Conservation (phyloP, 2,888 invertebrate species). For the Torymus auratus region DNA sequence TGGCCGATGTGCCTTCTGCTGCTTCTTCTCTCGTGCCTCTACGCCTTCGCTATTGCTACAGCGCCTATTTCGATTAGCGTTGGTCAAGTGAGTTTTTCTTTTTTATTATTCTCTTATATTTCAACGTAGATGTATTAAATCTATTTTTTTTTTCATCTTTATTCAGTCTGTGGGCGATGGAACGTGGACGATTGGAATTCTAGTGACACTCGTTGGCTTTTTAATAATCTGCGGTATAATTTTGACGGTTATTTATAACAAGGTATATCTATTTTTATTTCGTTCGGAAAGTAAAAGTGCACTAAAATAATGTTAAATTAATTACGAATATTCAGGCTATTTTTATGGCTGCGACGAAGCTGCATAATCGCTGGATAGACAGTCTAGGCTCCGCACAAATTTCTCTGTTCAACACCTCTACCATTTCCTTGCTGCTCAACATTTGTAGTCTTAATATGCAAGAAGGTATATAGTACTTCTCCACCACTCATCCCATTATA, state of each 20-base stretch:
- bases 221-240: slow-evolving; percentile 60
- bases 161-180: slow-evolving; percentile 58
- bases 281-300: too few species aligned
- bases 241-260: slow-evolving; percentile 62
- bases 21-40: slow-evolving; percentile 59
- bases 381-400: slow-evolving; percentile 77
- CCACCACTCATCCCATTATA: slow-evolving; percentile 3
- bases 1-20: slow-evolving; percentile 57
- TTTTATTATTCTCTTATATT: too few species aligned
- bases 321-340: slow-evolving; percentile 65
- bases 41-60: slow-evolving; percentile 62
- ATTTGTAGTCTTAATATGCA: slow-evolving; percentile 79
- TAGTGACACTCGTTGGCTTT: slow-evolving; percentile 62
- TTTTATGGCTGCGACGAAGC: slow-evolving; percentile 77
- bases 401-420: slow-evolving; percentile 78
- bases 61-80: slow-evolving; percentile 63
- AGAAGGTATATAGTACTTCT: slow-evolving; percentile 74
- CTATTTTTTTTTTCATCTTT: neutral
- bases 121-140: too few species aligned
- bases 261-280: slow-evolving; percentile 51
- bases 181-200: slow-evolving; percentile 59
- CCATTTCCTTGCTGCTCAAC: slow-evolving; percentile 78
- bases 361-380: slow-evolving; percentile 78
- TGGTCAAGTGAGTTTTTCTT: neutral
- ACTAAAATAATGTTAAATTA: too few species aligned